A percentile compares a stretch with the other conserved stretches of the same genome.
Conservation (phyloP, 2,888 invertebrate genomes). For the Drosophila anomalipes region DNA sequence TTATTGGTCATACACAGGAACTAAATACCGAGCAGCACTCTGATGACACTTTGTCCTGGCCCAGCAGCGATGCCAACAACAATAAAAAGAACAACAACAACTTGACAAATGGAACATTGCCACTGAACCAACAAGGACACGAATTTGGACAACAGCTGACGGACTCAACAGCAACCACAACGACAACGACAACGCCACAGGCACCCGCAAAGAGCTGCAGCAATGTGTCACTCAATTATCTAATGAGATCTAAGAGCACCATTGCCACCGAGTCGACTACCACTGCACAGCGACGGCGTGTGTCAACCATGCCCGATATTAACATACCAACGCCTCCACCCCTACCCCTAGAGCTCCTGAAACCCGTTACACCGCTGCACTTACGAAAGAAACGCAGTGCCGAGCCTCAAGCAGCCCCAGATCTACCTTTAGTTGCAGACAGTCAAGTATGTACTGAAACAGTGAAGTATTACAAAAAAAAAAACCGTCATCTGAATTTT, state of each 20-base stretch:
- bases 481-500: constrained; percentile 1
- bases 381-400: constrained; percentile 68
- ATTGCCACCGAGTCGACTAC: constrained; percentile 29
- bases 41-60: constrained; percentile 61
- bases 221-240: constrained; percentile 71
- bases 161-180: constrained; percentile 17
- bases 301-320: constrained; percentile 69
- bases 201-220: constrained; percentile 55
- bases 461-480: not conserved
- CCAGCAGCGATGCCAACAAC: constrained; percentile 70
- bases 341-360: constrained; percentile 68
- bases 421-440: constrained; percentile 8
- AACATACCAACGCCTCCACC: constrained; percentile 79
- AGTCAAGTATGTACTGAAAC: constrained; percentile 67
- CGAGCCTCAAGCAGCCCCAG: constrained; percentile 21
- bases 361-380: constrained; percentile 64
- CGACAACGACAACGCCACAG: constrained; percentile 7
- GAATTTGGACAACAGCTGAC: constrained; percentile 22
- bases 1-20: constrained; percentile 81
- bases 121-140: constrained; percentile 29
- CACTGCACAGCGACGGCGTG: constrained; percentile 61
- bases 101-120: constrained; percentile 65
- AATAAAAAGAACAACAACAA: constrained; percentile 34
- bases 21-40: constrained; percentile 53
- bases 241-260: constrained; percentile 60